phyloP scores from a whole-genome alignment of 2,888 invertebrate genomes.

The Meteorus colon region DNA sequence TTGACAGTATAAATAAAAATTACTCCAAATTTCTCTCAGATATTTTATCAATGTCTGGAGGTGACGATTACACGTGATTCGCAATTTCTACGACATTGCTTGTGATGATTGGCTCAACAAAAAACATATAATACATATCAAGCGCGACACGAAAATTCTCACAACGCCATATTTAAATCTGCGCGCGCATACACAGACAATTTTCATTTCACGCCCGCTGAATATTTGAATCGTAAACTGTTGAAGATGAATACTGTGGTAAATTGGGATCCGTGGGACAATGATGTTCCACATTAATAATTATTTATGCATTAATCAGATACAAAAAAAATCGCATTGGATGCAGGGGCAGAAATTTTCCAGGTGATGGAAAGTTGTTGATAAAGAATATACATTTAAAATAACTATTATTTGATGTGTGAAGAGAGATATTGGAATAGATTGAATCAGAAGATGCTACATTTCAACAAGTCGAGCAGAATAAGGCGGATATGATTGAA shows the following conservation, averaged over 20 bases:
- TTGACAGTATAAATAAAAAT: constrained; percentile 32
- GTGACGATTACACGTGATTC: constrained; percentile 49
- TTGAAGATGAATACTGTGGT: constrained; percentile 32
- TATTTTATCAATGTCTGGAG: constrained; percentile 36
- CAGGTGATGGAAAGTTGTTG: not conserved
- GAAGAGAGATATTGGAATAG: not conserved
- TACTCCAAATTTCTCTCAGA: not conserved
- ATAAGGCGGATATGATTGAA: too few relatives aligned
- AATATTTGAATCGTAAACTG: constrained; percentile 40
- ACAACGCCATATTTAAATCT: not conserved
- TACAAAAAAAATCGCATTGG: constrained; percentile 33
- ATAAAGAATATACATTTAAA: not conserved
- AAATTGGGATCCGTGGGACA: constrained; percentile 40
- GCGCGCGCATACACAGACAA: not conserved
- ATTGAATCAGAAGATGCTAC: not conserved
- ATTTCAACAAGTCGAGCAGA: too few relatives aligned
- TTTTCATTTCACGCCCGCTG: constrained; percentile 37
- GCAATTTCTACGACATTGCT: constrained; percentile 45
- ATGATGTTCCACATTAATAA: constrained; percentile 17
- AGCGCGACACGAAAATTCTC: not conserved
- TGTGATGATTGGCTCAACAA: constrained; percentile 46
- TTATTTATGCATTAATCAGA: not conserved
- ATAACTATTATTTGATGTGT: not conserved
- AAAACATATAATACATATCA: not conserved
- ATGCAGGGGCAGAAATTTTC: constrained; percentile 31